phyloP scores from a whole-genome alignment of 2,888 invertebrate species.

The Erpobdella octoculata region DNA sequence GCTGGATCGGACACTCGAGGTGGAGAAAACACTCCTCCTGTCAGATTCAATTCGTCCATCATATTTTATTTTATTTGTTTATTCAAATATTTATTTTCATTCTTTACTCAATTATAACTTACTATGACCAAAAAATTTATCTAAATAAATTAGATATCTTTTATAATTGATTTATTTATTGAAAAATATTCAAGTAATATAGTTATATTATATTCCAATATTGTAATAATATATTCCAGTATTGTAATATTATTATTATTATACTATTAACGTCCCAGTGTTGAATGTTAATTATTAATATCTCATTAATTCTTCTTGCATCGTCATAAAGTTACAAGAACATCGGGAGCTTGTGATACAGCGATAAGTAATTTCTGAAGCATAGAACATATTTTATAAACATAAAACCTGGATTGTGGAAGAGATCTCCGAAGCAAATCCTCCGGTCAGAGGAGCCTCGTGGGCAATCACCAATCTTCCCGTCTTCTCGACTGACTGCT shows the following conservation, averaged over 20 bases:
- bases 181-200: too few species aligned
- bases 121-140: too few species aligned
- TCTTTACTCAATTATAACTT: too few species aligned
- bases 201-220: background rate
- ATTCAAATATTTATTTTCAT: too few species aligned
- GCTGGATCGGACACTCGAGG: constrained; percentile 80
- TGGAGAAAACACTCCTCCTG: constrained; percentile 87
- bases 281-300: too few species aligned
- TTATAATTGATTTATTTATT: too few species aligned
- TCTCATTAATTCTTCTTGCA: background rate
- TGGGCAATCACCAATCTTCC: constrained; percentile 83
- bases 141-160: too few species aligned
- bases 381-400: background rate
- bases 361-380: background rate
- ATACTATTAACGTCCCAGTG: background rate
- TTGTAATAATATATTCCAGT: background rate
- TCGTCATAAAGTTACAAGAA: too few species aligned
- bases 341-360: too few species aligned
- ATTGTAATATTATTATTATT: constrained; percentile 2
- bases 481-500: constrained; percentile 86
- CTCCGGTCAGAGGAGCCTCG: constrained; percentile 88
- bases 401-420: constrained; percentile 75
- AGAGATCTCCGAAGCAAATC: constrained; percentile 90
- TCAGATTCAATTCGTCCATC: too few species aligned
- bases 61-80: too few species aligned